phyloP scores from a whole-genome alignment of 2,113 vertebrate species.

The Machaerirhynchus nigripectus region DNA sequence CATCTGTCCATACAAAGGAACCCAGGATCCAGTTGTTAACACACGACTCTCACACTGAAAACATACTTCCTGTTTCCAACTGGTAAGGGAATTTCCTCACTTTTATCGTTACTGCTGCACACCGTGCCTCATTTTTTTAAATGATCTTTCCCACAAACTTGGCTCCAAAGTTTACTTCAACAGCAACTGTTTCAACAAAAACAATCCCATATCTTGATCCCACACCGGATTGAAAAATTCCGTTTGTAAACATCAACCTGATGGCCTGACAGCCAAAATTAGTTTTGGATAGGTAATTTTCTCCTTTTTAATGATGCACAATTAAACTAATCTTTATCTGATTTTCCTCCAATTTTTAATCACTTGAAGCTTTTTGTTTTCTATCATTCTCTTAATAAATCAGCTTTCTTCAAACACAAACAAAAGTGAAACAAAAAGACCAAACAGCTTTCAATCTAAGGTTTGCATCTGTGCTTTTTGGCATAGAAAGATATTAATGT shows the following conservation, averaged over 20 bases:
- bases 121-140: background rate
- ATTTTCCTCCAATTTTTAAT: background rate
- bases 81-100: slow-evolving; percentile 28
- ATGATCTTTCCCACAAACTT: slow-evolving; percentile 21
- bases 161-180: background rate
- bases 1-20: slow-evolving; percentile 49
- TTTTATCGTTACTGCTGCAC: slow-evolving; percentile 17
- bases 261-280: background rate
- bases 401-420: background rate
- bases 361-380: background rate
- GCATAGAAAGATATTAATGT: background rate
- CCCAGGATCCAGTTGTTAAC: background rate
- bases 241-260: background rate
- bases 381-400: background rate
- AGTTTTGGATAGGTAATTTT: background rate
- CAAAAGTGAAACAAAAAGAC: background rate
- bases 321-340: background rate
- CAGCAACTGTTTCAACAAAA: slow-evolving; percentile 19
- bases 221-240: background rate
- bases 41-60: background rate
- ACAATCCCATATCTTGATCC: background rate
- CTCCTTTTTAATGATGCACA: background rate
- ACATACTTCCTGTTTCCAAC: slow-evolving; percentile 47
- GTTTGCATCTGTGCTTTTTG: background rate
- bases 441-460: background rate